A percentile compares a stretch with the other conserved stretches of the same genome.
Evolutionary conservation across 2,113 vertebrate species (phyloP).

Genomic region (Herpetotheres cachinnans): DNA sequence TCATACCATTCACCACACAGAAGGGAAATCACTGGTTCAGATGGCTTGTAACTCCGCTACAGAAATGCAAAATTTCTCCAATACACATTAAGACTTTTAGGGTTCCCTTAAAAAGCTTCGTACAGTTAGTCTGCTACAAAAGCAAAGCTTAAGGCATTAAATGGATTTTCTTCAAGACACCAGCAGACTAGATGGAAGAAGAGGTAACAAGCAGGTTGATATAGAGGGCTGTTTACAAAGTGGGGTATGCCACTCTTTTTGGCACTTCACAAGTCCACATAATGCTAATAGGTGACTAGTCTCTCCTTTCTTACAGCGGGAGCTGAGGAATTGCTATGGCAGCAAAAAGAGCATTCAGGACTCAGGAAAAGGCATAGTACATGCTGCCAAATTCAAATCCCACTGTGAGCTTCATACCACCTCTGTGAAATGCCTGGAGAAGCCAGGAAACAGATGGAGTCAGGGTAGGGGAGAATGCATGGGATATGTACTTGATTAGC

Average conservation of each 20-base stretch:
- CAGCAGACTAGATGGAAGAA: neutral
- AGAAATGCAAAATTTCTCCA: neutral
- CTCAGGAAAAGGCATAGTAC: neutral
- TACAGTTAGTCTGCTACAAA: neutral
- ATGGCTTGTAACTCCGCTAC: neutral
- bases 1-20: neutral
- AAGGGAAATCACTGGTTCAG: neutral
- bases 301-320: neutral
- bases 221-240: neutral
- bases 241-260: neutral
- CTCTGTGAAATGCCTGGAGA: conserved; percentile 14
- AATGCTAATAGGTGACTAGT: neutral
- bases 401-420: neutral
- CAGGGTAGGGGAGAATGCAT: conserved; percentile 3
- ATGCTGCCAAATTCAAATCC: neutral
- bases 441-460: conserved; percentile 44
- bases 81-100: neutral
- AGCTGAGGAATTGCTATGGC: neutral
- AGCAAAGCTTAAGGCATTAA: neutral
- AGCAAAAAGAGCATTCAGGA: neutral
- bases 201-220: neutral
- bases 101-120: neutral
- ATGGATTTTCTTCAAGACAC: neutral
- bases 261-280: neutral
- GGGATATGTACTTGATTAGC: conserved; percentile 45